Percentiles rank a stretch among this genome's conserved stretches.
Evolutionary conservation across 2,113 vertebrate species (phyloP).

Genomic region (Erpornis zantholeuca): DNA sequence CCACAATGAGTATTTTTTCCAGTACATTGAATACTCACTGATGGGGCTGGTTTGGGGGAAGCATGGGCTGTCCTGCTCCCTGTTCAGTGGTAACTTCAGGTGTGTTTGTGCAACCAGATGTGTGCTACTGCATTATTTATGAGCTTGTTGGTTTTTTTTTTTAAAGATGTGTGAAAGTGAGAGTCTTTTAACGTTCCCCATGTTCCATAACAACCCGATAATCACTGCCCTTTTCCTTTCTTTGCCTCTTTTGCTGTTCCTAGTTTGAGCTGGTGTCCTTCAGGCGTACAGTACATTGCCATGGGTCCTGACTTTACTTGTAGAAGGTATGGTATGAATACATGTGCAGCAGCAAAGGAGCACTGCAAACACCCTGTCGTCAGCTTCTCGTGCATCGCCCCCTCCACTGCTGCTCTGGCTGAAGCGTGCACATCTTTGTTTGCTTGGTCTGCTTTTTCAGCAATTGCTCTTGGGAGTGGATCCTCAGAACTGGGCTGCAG

Average conservation of each 20-base stretch:
- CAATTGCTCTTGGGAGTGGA: not conserved
- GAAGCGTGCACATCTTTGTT: not conserved
- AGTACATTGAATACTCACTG: accelerated
- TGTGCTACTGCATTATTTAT: not conserved
- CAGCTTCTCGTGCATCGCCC: not conserved
- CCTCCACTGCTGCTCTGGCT: conserved; percentile 30
- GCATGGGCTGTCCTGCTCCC: not conserved
- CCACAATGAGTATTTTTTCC: not conserved
- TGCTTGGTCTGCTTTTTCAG: conserved; percentile 16
- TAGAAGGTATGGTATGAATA: conserved; percentile 84
- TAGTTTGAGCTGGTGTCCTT: conserved; percentile 95
- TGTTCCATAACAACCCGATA: conserved; percentile 54
- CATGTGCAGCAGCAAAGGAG: not conserved
- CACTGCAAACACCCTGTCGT: not conserved
- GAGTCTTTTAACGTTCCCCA: conserved; percentile 1
- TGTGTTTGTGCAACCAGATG: not conserved
- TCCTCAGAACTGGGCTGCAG: not conserved
- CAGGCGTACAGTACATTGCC: conserved; percentile 73
- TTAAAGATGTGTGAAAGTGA: not conserved
- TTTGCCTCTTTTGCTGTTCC: conserved; percentile 67
- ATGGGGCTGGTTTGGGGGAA: not conserved
- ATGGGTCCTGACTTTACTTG: conserved; percentile 81
- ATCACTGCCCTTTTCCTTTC: conserved; percentile 61
- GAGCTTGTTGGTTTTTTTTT: not conserved
- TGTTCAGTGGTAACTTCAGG: accelerated